Evolutionary conservation across 2,797 vertebrate genomes (phyloP).

Genomic region (Brachyalestes nurse): DNA sequence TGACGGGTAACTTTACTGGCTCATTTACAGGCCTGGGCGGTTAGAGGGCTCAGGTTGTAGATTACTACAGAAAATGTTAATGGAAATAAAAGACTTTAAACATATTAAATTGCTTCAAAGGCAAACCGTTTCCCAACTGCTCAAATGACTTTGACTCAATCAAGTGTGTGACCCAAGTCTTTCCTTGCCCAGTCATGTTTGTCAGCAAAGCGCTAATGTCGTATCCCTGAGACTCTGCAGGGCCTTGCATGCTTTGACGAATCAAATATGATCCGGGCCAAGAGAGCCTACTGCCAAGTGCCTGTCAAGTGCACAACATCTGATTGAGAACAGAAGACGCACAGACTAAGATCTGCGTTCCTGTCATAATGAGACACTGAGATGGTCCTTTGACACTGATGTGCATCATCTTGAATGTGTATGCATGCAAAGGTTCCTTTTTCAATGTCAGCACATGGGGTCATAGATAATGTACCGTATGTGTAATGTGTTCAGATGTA

Average conservation of each 20-base stretch:
- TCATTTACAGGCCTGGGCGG: not conserved
- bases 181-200: not conserved
- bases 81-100: not conserved
- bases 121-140: not conserved
- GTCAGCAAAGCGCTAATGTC: constrained; percentile 25
- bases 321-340: constrained; percentile 51
- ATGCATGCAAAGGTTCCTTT: constrained; percentile 18
- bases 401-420: constrained; percentile 39
- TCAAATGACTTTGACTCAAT: not conserved
- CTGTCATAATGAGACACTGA: constrained; percentile 22
- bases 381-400: constrained; percentile 9
- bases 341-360: constrained; percentile 25
- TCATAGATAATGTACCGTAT: not conserved
- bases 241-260: constrained; percentile 50
- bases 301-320: constrained; percentile 40
- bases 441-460: not conserved
- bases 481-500: too few species aligned
- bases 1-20: too few species aligned
- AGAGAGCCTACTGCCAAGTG: constrained; percentile 33
- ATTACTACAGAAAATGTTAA: not conserved
- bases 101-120: not conserved
- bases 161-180: constrained; percentile 2
- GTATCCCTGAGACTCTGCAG: constrained; percentile 17
- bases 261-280: constrained; percentile 45
- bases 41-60: not conserved